Evolutionary conservation across 1,140 invertebrate genomes (phyloP).

Genomic region (Drosophila punjabiensis): DNA sequence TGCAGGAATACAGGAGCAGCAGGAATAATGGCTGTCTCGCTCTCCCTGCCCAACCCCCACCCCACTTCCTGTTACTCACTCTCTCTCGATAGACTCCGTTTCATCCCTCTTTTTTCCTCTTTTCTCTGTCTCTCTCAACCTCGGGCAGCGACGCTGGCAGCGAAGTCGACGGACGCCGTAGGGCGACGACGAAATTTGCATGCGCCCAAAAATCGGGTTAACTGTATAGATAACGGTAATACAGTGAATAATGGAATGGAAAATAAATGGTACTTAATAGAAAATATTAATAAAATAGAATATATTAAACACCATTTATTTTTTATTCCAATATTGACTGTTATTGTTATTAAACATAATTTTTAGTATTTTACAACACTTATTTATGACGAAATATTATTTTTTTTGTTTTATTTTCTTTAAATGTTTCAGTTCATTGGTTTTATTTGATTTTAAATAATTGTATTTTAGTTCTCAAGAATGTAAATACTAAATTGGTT

Average conservation of each 20-base stretch:
- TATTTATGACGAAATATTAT: background rate
- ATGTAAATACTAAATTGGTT: too few relatives aligned
- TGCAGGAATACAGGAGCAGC: constrained; percentile 55
- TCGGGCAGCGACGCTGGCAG: constrained; percentile 31
- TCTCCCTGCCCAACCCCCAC: constrained; percentile 9
- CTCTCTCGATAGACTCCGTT: background rate
- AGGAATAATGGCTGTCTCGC: constrained; percentile 70
- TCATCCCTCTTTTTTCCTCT: background rate
- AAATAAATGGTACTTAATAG: background rate
- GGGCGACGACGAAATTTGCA: constrained; percentile 71
- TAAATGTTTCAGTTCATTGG: background rate
- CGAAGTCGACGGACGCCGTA: constrained; percentile 48
- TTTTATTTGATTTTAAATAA: background rate
- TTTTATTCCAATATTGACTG: too few relatives aligned
- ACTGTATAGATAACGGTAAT: constrained; percentile 55
- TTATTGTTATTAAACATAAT: too few relatives aligned
- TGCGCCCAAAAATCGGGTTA: constrained; percentile 82
- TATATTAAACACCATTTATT: too few relatives aligned
- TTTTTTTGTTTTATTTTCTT: background rate
- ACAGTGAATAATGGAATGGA: constrained; percentile 6
- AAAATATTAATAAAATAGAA: background rate
- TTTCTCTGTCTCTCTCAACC: constrained; percentile 5
- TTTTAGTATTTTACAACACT: background rate
- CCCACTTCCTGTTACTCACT: constrained; percentile 1
- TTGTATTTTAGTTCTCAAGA: too few relatives aligned